Conservation (phyloP, 2,888 invertebrate species). For the Chironomus riparius region DNA sequence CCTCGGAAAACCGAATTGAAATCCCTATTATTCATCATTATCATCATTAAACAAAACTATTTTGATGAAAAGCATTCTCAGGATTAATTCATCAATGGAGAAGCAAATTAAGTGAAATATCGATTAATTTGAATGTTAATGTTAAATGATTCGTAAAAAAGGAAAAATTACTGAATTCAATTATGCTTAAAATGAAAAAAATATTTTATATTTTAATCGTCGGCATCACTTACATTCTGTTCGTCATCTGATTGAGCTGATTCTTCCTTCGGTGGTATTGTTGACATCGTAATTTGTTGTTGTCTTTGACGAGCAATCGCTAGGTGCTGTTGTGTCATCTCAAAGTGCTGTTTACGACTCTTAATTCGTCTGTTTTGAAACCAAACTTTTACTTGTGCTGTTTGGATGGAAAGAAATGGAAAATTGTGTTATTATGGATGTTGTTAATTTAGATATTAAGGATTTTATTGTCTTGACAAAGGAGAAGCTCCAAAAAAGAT, state of each 20-base stretch:
- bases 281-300: slow-evolving; percentile 31
- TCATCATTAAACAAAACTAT: neutral
- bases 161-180: neutral
- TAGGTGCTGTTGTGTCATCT: slow-evolving; percentile 79
- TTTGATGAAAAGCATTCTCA: slow-evolving; percentile 8
- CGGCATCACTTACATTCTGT: slow-evolving; percentile 15
- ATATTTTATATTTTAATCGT: slow-evolving; percentile 12
- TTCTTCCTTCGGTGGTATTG: slow-evolving; percentile 5
- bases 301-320: slow-evolving; percentile 46
- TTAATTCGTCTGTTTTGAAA: slow-evolving; percentile 41
- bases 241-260: slow-evolving; percentile 13
- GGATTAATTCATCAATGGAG: neutral
- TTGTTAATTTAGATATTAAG: neutral
- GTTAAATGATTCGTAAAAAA: slow-evolving; percentile 12
- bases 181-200: neutral
- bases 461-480: no score
- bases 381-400: slow-evolving; percentile 69
- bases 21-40: no score
- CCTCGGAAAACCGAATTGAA: no score
- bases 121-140: slow-evolving; percentile 5
- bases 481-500: no score
- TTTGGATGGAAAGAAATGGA: neutral
- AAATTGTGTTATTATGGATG: neutral
- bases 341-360: slow-evolving; percentile 91
- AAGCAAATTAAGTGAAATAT: slow-evolving; percentile 4